Evolutionary conservation across 2,888 invertebrate genomes (phyloP).

Genomic region (Cylloceria caligata): DNA sequence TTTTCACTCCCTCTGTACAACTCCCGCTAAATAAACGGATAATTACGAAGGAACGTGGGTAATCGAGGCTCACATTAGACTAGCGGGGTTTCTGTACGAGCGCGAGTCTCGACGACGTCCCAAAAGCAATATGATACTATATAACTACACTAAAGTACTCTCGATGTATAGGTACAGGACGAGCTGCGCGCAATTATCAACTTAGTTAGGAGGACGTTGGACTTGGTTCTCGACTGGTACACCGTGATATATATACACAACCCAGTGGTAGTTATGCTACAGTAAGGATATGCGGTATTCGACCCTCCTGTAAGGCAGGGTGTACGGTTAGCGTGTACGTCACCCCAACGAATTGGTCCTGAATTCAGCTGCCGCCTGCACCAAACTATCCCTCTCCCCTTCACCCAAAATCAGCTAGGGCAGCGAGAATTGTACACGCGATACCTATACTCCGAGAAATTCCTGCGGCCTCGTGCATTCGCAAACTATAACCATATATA

Average conservation of each 20-base stretch:
- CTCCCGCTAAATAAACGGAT: conserved; percentile 45
- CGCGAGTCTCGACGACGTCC: background rate
- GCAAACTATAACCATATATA: conserved; percentile 58
- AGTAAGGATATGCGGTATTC: conserved; percentile 25
- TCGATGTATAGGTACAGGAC: conserved; percentile 12
- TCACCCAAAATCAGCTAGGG: background rate
- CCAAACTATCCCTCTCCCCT: conserved; percentile 4
- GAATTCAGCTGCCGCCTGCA: conserved; percentile 17
- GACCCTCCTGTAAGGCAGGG: background rate
- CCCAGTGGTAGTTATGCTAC: conserved; percentile 1
- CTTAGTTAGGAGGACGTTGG: conserved; percentile 20
- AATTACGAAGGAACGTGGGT: conserved; percentile 44
- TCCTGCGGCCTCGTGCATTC: conserved; percentile 43
- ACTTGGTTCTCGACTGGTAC: background rate
- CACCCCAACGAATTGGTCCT: conserved; percentile 23
- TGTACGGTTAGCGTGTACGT: background rate
- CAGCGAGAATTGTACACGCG: background rate
- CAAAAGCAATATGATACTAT: conserved; percentile 38
- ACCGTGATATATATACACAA: background rate
- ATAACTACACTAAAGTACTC: conserved; percentile 10
- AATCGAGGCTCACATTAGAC: conserved; percentile 32
- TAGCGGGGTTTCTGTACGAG: background rate
- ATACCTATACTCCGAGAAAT: conserved; percentile 43
- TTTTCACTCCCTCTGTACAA: conserved; percentile 5
- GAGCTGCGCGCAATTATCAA: conserved; percentile 36